phyloP scores from a whole-genome alignment of 2,797 vertebrate species.

The Sardinella longiceps region DNA sequence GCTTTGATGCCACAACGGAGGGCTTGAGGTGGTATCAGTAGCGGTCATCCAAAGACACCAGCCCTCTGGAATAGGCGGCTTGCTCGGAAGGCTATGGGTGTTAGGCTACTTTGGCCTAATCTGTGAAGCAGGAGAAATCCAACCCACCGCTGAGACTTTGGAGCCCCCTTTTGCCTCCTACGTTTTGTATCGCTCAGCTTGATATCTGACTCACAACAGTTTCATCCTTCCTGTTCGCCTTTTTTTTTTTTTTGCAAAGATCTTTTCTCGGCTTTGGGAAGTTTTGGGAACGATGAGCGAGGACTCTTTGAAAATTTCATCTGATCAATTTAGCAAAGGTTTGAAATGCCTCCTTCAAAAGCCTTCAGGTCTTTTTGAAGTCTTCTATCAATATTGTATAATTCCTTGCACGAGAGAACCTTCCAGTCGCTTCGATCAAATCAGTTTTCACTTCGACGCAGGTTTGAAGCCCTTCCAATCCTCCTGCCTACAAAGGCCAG shows the following conservation, averaged over 20 bases:
- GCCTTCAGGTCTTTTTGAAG: slow-evolving; percentile 33
- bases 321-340: slow-evolving; percentile 2
- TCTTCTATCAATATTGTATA: slow-evolving; percentile 37
- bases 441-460: neutral
- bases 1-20: slow-evolving; percentile 63
- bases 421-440: slow-evolving; percentile 28
- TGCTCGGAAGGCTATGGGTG: neutral
- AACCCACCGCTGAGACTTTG: neutral
- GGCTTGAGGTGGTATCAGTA: slow-evolving; percentile 56
- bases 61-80: slow-evolving; percentile 44
- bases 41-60: slow-evolving; percentile 62
- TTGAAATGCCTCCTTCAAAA: slow-evolving; percentile 35
- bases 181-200: neutral
- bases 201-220: neutral
- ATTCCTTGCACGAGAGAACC: slow-evolving; percentile 12
- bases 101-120: neutral
- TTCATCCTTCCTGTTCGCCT: neutral
- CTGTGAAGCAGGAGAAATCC: neutral
- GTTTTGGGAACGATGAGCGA: neutral
- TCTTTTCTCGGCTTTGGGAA: neutral
- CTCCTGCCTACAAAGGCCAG: neutral
- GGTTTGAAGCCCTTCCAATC: slow-evolving; percentile 11
- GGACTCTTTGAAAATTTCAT: slow-evolving; percentile 11
- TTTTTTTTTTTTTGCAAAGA: neutral
- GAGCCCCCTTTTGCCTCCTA: neutral